Base-by-base conservation (phyloP, 2,888 invertebrate species). In the Polyommatus icarus region DNA sequence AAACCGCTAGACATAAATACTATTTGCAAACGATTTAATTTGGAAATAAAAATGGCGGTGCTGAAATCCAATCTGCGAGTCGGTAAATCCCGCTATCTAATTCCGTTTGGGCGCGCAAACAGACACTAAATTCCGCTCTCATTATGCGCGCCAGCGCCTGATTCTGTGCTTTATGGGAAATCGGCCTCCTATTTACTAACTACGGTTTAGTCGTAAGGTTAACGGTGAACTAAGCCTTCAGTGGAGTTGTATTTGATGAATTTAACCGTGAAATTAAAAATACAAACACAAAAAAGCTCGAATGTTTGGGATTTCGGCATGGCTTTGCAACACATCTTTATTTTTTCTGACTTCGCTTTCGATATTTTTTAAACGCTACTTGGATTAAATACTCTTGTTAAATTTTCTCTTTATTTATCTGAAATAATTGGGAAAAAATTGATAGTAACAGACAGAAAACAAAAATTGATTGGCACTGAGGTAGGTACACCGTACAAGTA, bases 51-150 rank as follows among this genome's bases (percentile, higher is more conserved):
- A 73, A 46, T 73, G 20, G 20, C 20, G 73, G 5, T 20, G 73
- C 50, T 54, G 7, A 18, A 54, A 75, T 75, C 24, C 75, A 75
- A 75, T 75, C 75, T 75, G 29, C 6, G 50, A 29, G 29, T 29
- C 75, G 50, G 75, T 75, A 75, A 75, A 75, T 75, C 50, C 54
- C 24, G 75, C 24, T 75, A 75, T 75, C 75, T 75, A 75, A 75
- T 75, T 75, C 75, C 75, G 75, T 54, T 75, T 50, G 75, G 73
- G 75, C 75, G 75, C 75, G 50, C 54, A 75, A 54, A 75, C 54
- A 75, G 75, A 54, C 18, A 75, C 46, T 75, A 75, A 75, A 75
- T 67, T 75, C 54, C 18, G 75, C 18, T 50, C 50, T 75, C 75
- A 75, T 75, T 75, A 75, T 75, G 75, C 75, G 75, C 18, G 18